phyloP scores from a whole-genome alignment of 2,113 vertebrate genomes.

The Takifugu bimaculatus region DNA sequence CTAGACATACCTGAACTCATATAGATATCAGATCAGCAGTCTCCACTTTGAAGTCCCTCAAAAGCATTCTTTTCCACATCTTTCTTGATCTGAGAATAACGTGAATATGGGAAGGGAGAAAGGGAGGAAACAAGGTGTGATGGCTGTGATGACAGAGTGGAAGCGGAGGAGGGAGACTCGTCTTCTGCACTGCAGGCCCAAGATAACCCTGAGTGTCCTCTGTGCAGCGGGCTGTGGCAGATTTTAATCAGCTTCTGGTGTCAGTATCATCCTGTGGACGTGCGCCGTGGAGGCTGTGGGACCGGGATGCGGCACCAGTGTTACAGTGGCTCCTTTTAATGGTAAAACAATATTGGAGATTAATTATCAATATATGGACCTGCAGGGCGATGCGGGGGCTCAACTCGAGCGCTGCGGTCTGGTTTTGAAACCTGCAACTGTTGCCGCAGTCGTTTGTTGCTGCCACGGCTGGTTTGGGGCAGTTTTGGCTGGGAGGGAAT shows the following conservation, averaged over 20 bases:
- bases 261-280: conserved; percentile 31
- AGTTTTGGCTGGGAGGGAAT: not conserved
- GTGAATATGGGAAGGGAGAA: not conserved
- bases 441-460: conserved; percentile 14
- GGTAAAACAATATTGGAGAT: conserved; percentile 51
- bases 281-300: conserved; percentile 30
- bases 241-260: conserved; percentile 64
- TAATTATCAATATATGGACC: conserved; percentile 44
- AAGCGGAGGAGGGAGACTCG: conserved; percentile 23
- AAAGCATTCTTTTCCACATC: conserved; percentile 8
- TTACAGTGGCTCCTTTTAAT: conserved; percentile 35
- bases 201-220: conserved; percentile 50
- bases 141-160: conserved; percentile 32
- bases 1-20: conserved; percentile 36
- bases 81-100: conserved; percentile 12
- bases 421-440: conserved; percentile 28
- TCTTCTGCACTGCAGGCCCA: conserved; percentile 53
- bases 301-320: conserved; percentile 18
- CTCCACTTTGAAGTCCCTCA: conserved; percentile 45
- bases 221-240: conserved; percentile 53
- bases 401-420: conserved; percentile 9
- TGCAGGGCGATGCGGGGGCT: conserved; percentile 28
- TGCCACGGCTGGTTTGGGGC: conserved; percentile 33
- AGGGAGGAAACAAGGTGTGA: conserved; percentile 21
- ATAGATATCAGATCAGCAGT: conserved; percentile 5